Conservation (phyloP, 2,888 invertebrate species). For the Venusia cambrica region DNA sequence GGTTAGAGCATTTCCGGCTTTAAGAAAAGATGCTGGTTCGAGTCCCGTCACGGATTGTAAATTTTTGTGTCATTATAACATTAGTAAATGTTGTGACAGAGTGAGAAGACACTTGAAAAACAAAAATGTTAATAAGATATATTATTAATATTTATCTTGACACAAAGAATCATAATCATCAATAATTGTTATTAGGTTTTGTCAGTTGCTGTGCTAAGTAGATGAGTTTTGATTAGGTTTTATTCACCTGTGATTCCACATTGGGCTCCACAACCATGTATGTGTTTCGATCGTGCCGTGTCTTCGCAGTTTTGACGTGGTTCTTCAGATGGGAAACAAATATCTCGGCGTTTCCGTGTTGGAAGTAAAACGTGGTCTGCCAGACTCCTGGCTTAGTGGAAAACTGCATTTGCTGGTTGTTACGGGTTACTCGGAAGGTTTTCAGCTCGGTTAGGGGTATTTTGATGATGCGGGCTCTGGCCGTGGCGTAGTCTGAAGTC, state of each 20-base stretch:
- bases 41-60: no score
- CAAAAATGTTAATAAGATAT: no score
- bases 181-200: no score
- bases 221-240: no score
- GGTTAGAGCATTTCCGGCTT: no score
- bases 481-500: slow-evolving; percentile 67
- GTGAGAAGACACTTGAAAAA: no score
- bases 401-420: slow-evolving; percentile 71
- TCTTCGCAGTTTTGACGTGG: slow-evolving; percentile 83
- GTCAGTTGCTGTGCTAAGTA: no score
- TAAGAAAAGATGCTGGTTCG: no score
- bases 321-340: slow-evolving; percentile 84
- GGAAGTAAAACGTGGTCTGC: slow-evolving; percentile 92
- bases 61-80: no score
- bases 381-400: slow-evolving; percentile 77
- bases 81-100: no score
- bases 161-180: no score
- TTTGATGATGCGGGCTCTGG: slow-evolving; percentile 63
- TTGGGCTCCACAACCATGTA: slow-evolving; percentile 84
- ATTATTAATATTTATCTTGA: no score
- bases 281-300: slow-evolving; percentile 84
- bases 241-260: slow-evolving; percentile 76
- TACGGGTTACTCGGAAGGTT: slow-evolving; percentile 61
- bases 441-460: slow-evolving; percentile 66
- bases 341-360: slow-evolving; percentile 91